Base-by-base conservation (phyloP, 2,113 vertebrate species). In the Gymnocephalus cernua region DNA sequence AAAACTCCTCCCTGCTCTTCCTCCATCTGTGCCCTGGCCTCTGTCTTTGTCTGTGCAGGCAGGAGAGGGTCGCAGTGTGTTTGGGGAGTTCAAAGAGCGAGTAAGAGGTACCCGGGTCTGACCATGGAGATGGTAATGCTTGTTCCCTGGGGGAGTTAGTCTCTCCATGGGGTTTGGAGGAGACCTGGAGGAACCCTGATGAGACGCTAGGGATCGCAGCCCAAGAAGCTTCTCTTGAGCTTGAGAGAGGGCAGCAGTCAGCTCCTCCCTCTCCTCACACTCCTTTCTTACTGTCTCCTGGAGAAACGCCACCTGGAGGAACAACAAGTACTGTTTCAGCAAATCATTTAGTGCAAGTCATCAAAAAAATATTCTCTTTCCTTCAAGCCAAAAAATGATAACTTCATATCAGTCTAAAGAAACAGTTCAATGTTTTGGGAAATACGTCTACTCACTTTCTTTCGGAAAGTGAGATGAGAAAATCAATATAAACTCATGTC, bases 201-300 rank as follows among this genome's bases (percentile, higher is more conserved):
- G 86, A 76, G 90, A 93, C 3, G 58, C 53, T 19, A 84, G 81
- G 68, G 84, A 91, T 71, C 81, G 91, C 8, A 96, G 91, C 71
- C 91, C 88, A 87, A 94, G 86, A 15, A 97, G 95, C 92, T 97
- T 95, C 66, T 96, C 96, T 50, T 93, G 93, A 80, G 96, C 95
- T 58, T 88, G 93, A 83, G 93, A 89, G 88, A 99, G 87, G 13
- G 96, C 96, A 32, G 96, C 95, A 0, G 96, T 97, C 82, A 99
- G 96, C 82, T 96, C 96, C 80, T 94, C 96, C 85, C 97, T 96
- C 88, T 99, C 97, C 92, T 96, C 96, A 75, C 97, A 98, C 93
- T 98, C 97, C 41, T 94, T 92, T 25, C 96, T 95, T 50, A 98
- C 97, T 0, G 96, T 98, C 68, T 98, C 97, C 93, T 97, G 95